Evolutionary conservation across 2,888 invertebrate genomes (phyloP).

Genomic region (Bellardia bayeri): DNA sequence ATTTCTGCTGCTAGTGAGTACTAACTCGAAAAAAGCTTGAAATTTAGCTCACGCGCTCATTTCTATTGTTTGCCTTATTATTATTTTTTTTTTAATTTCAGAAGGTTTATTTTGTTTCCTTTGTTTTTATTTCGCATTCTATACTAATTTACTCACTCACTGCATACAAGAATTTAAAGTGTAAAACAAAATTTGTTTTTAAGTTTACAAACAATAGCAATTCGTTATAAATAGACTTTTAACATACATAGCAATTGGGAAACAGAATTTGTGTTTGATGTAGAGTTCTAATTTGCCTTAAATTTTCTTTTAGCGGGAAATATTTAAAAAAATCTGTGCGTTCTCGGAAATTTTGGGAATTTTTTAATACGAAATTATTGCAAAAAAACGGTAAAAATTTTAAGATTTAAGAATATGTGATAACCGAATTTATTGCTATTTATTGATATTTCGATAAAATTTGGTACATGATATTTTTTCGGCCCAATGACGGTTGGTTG

Average conservation of each 20-base stretch:
- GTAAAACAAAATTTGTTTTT: conserved; percentile 6
- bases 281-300: too few relatives aligned
- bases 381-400: too few relatives aligned
- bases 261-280: not conserved
- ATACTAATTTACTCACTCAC: conserved; percentile 5
- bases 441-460: too few relatives aligned
- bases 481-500: too few relatives aligned
- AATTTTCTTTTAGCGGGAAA: too few relatives aligned
- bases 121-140: conserved; percentile 27
- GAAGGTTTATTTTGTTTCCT: conserved; percentile 43
- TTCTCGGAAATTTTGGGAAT: too few relatives aligned
- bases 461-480: too few relatives aligned
- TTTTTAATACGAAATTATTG: too few relatives aligned
- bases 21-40: not conserved
- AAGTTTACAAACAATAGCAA: conserved; percentile 5
- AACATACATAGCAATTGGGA: not conserved
- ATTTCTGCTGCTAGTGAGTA: not conserved
- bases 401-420: too few relatives aligned
- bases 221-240: conserved; percentile 14
- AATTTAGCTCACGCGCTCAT: not conserved
- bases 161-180: not conserved
- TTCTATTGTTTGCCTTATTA: not conserved
- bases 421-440: too few relatives aligned
- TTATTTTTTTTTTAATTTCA: conserved; percentile 10
- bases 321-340: too few relatives aligned